Conservation (phyloP, 2,888 invertebrate genomes). For the Stenolophus ochropezus region DNA sequence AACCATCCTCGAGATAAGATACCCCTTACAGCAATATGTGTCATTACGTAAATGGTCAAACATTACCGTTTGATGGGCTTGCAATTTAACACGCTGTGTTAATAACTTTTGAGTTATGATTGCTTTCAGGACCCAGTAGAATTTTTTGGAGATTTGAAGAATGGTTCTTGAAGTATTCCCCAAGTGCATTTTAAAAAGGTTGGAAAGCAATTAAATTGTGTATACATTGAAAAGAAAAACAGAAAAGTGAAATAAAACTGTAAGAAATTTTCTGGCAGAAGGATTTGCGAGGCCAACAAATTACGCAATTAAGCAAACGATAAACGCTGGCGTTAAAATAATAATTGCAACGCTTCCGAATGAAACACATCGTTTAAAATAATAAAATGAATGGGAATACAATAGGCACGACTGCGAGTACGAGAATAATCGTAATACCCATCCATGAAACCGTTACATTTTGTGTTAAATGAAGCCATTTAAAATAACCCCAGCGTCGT, state of each 20-base stretch:
- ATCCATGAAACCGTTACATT: constrained; percentile 33
- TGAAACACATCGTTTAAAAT: constrained; percentile 35
- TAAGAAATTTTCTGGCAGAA: not conserved
- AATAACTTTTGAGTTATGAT: too few species aligned
- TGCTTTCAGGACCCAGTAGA: too few species aligned
- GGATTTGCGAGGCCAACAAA: not conserved
- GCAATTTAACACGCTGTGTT: too few species aligned
- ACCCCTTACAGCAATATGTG: too few species aligned
- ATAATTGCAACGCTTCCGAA: constrained; percentile 18
- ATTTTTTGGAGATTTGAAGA: too few species aligned
- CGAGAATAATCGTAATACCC: constrained; percentile 36
- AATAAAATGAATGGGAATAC: constrained; percentile 38
- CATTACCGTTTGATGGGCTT: too few species aligned
- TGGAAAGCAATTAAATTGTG: not conserved
- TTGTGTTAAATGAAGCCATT: constrained; percentile 45
- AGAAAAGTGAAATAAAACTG: not conserved
- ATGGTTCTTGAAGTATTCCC: too few species aligned
- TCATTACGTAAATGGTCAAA: too few species aligned
- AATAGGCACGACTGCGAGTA: constrained; percentile 3
- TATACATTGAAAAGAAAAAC: not conserved
- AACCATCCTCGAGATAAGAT: too few species aligned
- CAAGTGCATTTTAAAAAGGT: not conserved
- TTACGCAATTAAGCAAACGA: constrained; percentile 22
- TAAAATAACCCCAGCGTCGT: constrained; percentile 29
- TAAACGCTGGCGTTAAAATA: constrained; percentile 16